Percentiles rank a stretch among this genome's conserved stretches.
Evolutionary conservation across 2,888 invertebrate genomes (phyloP).

Genomic region (Monoplex corrugatus): DNA sequence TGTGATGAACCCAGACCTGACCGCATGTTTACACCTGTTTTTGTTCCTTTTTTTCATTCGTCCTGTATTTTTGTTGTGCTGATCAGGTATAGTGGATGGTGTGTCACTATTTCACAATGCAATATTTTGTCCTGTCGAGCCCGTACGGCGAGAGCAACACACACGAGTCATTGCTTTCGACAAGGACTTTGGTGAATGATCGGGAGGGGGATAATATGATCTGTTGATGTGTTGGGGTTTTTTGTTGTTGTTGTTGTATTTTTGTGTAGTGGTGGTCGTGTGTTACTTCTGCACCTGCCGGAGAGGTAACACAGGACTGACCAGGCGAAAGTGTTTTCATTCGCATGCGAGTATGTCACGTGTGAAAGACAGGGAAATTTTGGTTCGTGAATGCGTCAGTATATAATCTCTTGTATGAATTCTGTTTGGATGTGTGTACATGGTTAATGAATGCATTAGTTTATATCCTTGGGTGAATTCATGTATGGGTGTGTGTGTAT

Average conservation of each 20-base stretch:
- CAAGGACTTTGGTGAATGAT: neutral
- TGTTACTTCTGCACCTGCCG: slow-evolving; percentile 37
- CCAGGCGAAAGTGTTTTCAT: no score
- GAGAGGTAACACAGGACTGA: neutral
- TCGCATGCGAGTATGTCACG: no score
- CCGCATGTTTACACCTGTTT: neutral
- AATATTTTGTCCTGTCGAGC: neutral
- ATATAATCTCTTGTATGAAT: no score
- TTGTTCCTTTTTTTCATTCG: neutral
- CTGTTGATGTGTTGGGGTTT: no score
- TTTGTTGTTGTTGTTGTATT: no score
- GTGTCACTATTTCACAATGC: neutral
- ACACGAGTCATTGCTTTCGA: neutral
- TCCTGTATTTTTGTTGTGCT: neutral
- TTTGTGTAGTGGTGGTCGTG: neutral
- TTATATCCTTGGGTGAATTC: no score
- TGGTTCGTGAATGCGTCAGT: no score
- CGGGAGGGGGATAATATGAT: neutral
- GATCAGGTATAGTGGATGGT: neutral
- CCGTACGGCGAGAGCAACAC: no score
- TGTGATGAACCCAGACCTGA: neutral
- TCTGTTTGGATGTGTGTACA: no score
- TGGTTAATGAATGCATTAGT: no score
- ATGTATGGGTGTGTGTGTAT: no score
- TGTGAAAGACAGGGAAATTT: no score